These are phyloP conservation scores for Drosophila prostipennis DNA, from an alignment of 2,888 invertebrate genomes.

Conservation along the genomic window DNA sequence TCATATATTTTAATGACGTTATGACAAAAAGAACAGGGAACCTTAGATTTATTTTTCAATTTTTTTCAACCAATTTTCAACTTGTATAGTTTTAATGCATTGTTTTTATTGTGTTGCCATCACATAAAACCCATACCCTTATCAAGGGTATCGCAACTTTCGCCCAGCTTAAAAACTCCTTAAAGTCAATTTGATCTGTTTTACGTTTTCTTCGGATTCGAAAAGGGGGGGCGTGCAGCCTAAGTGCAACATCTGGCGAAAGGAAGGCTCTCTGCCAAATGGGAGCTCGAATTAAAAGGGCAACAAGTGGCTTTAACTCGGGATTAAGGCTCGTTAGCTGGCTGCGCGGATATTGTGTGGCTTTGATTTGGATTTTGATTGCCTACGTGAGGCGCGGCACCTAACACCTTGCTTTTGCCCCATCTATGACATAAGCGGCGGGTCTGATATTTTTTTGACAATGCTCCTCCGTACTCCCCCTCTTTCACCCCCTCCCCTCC, in stretches of 20 bases:
- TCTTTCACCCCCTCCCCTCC: neutral
- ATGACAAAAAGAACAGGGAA: too few species aligned
- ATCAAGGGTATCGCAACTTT: constrained; percentile 11
- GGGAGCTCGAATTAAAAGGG: constrained; percentile 28
- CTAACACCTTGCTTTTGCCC: constrained; percentile 53
- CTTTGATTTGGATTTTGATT: constrained; percentile 32
- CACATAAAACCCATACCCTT: neutral
- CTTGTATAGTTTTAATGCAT: too few species aligned
- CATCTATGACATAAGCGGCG: constrained; percentile 46
- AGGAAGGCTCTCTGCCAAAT: constrained; percentile 15
- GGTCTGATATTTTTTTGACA: constrained; percentile 59
- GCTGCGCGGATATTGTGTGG: constrained; percentile 1
- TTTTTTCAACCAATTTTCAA: too few species aligned
- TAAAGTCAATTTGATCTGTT: constrained; percentile 3
- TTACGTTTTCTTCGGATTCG: neutral
- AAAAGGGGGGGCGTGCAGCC: neutral
- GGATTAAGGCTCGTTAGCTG: constrained; percentile 17
- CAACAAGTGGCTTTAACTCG: constrained; percentile 25
- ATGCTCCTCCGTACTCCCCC: constrained; percentile 37
- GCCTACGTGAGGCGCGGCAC: constrained; percentile 66
- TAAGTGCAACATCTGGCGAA: constrained; percentile 10
- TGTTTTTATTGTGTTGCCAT: too few species aligned
- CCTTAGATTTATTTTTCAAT: too few species aligned
- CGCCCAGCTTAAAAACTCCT: constrained; percentile 13
- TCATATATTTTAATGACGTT: too few species aligned